Conservation (phyloP, 2,888 invertebrate genomes). For the Carabus problematicus region DNA sequence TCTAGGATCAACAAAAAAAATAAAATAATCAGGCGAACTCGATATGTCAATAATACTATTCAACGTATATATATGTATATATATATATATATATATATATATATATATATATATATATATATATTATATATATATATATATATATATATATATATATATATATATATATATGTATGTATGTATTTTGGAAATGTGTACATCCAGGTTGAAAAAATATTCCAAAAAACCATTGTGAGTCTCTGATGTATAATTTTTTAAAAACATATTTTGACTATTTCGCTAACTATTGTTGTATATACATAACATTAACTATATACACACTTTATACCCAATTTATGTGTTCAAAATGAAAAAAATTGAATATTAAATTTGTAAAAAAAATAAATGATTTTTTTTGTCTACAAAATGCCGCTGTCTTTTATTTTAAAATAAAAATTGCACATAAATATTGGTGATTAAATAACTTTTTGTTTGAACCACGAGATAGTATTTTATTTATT, state of each 20-base stretch:
- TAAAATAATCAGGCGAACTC: no score
- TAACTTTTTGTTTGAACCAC: no score
- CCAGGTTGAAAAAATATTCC: no score
- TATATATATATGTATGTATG: constrained; percentile 17
- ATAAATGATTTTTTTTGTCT: no score
- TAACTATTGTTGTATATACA: no score
- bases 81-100: constrained; percentile 28
- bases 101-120: constrained; percentile 30
- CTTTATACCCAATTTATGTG: constrained; percentile 39
- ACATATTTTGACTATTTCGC: no score
- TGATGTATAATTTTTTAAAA: constrained; percentile 12
- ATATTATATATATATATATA: constrained; percentile 20
- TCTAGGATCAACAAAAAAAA: not conserved
- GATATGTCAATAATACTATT: not conserved
- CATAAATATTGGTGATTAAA: no score
- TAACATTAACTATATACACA: constrained; percentile 35
- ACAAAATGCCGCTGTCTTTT: no score
- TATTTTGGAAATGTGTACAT: constrained; percentile 7
- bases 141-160: constrained; percentile 14
- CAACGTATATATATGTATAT: no score
- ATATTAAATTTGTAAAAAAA: constrained; percentile 30
- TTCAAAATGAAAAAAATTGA: constrained; percentile 40
- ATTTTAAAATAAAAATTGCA: no score
- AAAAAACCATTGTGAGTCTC: no score
- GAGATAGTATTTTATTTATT: no score